These are phyloP conservation scores for Uria lomvia DNA, from an alignment of 2,113 vertebrate species.

Conservation along the genomic window DNA sequence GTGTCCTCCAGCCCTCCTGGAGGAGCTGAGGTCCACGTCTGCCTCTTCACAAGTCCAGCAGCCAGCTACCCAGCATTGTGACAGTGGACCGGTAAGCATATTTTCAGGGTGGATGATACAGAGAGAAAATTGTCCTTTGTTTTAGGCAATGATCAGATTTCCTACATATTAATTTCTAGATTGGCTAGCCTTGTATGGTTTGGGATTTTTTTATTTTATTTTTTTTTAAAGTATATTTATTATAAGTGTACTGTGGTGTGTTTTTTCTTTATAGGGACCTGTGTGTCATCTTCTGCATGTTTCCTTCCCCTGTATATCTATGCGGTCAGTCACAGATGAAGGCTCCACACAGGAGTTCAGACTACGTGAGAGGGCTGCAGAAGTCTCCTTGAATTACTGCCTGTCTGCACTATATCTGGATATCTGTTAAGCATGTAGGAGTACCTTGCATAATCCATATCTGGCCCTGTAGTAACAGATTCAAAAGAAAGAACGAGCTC, in stretches of 20 bases:
- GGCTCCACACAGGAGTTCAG: not conserved
- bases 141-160: not conserved
- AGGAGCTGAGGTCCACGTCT: not conserved
- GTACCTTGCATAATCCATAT: not conserved
- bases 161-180: not conserved
- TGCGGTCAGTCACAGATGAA: not conserved
- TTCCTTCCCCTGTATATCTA: not conserved
- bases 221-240: not conserved
- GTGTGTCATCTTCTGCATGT: not conserved
- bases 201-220: not conserved
- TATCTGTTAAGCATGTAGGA: not conserved
- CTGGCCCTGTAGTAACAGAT: not conserved
- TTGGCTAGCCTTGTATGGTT: not conserved
- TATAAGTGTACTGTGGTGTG: not conserved
- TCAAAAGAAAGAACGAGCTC: not conserved
- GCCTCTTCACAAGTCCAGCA: not conserved
- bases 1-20: not conserved
- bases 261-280: not conserved
- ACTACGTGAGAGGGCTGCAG: not conserved
- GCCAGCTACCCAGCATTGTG: not conserved
- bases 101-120: not conserved
- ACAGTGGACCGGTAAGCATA: not conserved
- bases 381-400: not conserved
- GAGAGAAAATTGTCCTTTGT: not conserved
- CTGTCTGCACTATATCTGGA: not conserved